These are phyloP conservation scores for Todiramphus saurophagus DNA, from an alignment of 2,113 vertebrate genomes.

Conservation along the genomic window DNA sequence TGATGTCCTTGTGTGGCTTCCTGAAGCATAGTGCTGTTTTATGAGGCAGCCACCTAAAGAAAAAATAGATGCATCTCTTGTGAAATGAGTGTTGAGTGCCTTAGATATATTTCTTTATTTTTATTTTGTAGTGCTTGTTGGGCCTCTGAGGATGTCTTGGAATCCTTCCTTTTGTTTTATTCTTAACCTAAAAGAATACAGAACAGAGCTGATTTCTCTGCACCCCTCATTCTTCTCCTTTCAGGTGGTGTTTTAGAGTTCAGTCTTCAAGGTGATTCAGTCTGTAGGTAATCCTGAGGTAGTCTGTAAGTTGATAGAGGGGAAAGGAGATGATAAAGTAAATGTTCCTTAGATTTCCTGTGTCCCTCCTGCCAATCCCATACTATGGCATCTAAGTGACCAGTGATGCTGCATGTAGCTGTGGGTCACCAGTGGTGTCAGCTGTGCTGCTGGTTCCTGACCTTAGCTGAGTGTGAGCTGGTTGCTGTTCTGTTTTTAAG, in stretches of 20 bases:
- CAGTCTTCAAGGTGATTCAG: neutral
- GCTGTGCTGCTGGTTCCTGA: neutral
- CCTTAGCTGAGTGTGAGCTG: neutral
- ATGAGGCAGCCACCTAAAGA: neutral
- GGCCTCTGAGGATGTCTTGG: neutral
- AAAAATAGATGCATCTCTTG: neutral
- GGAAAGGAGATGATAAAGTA: neutral
- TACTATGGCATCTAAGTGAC: neutral
- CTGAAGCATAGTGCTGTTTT: neutral
- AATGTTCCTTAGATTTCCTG: neutral
- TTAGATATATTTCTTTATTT: neutral
- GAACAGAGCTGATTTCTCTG: neutral
- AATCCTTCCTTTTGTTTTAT: neutral
- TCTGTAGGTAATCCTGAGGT: neutral
- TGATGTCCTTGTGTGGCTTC: slow-evolving; percentile 7
- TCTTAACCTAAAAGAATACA: neutral
- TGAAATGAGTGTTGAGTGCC: neutral
- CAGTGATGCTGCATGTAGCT: neutral
- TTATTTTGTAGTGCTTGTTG: neutral
- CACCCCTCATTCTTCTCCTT: neutral
- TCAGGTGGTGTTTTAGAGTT: neutral
- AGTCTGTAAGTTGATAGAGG: neutral
- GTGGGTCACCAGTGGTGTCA: neutral
- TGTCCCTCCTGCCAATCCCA: neutral
- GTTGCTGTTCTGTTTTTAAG: neutral